phyloP scores from a whole-genome alignment of 2,113 vertebrate genomes.

The Maccullochella peelii region DNA sequence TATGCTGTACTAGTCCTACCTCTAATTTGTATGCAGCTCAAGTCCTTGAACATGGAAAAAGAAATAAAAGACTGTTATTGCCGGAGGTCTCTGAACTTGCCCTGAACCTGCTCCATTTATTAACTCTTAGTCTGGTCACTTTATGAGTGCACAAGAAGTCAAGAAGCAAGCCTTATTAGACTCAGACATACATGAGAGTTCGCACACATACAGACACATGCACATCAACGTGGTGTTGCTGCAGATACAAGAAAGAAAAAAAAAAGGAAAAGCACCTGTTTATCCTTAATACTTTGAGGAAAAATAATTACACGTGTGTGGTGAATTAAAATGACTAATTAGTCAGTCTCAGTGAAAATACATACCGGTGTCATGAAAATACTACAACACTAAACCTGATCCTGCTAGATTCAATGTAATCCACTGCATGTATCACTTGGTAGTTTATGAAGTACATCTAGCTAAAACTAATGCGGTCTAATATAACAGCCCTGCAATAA shows the following conservation, averaged over 20 bases:
- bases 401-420: not conserved
- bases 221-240: not conserved
- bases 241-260: not conserved
- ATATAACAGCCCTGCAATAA: not conserved
- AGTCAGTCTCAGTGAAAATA: not conserved
- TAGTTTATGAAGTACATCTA: not conserved
- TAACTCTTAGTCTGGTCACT: slow-evolving; percentile 49
- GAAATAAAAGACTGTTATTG: slow-evolving; percentile 62
- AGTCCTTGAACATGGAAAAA: slow-evolving; percentile 57
- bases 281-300: not conserved
- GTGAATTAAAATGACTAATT: not conserved
- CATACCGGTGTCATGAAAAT: not conserved
- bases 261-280: no score
- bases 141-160: slow-evolving; percentile 56
- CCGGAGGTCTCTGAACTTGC: slow-evolving; percentile 69
- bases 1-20: not conserved
- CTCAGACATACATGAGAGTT: slow-evolving; percentile 18
- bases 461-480: no score
- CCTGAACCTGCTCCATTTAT: slow-evolving; percentile 71
- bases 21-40: slow-evolving; percentile 39
- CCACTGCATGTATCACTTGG: not conserved
- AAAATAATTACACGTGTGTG: not conserved
- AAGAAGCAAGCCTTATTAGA: not conserved
- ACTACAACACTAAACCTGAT: not conserved
- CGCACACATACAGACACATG: not conserved